These are phyloP conservation scores for Chelon labrosus DNA, from an alignment of 2,797 vertebrate species.

Conservation along the genomic window DNA sequence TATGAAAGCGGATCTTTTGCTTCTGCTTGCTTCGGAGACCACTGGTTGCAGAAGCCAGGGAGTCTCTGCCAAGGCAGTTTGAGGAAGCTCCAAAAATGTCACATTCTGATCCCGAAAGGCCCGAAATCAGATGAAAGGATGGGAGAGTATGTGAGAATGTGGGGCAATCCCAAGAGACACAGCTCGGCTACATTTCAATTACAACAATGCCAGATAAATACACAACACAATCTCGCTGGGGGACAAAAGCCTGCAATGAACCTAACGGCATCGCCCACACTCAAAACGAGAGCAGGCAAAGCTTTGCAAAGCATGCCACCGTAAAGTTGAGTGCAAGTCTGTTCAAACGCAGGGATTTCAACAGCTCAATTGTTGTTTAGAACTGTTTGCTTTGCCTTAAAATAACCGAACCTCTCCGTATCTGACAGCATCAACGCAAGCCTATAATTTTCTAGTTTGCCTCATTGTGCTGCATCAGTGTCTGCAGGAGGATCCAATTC, in stretches of 20 bases:
- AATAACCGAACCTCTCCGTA: constrained; percentile 56
- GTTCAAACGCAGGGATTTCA: constrained; percentile 45
- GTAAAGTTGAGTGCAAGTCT: constrained; percentile 45
- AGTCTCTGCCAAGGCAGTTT: constrained; percentile 65
- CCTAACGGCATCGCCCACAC: constrained; percentile 16
- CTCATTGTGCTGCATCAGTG: constrained; percentile 62
- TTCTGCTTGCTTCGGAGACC: constrained; percentile 27
- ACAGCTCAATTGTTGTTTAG: constrained; percentile 64
- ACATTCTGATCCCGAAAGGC: constrained; percentile 57
- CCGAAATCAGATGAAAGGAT: constrained; percentile 51
- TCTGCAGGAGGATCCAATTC: constrained; percentile 58
- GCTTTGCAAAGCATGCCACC: constrained; percentile 40
- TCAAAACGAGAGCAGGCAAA: constrained; percentile 13
- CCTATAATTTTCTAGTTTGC: constrained; percentile 71
- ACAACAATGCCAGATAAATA: constrained; percentile 48
- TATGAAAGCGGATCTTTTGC: constrained; percentile 48
- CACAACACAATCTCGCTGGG: constrained; percentile 43
- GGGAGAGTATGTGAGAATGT: constrained; percentile 38
- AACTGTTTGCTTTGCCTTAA: constrained; percentile 58
- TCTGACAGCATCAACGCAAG: constrained; percentile 55
- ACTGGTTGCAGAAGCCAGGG: constrained; percentile 13
- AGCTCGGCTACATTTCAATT: constrained; percentile 55
- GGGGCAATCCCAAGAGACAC: constrained; percentile 32
- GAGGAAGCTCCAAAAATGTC: constrained; percentile 65
- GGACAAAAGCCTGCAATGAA: constrained; percentile 46